A percentile compares a stretch with the other conserved stretches of the same genome.
Conservation (phyloP, 1,140 invertebrate species). For the Gryon sp. region DNA sequence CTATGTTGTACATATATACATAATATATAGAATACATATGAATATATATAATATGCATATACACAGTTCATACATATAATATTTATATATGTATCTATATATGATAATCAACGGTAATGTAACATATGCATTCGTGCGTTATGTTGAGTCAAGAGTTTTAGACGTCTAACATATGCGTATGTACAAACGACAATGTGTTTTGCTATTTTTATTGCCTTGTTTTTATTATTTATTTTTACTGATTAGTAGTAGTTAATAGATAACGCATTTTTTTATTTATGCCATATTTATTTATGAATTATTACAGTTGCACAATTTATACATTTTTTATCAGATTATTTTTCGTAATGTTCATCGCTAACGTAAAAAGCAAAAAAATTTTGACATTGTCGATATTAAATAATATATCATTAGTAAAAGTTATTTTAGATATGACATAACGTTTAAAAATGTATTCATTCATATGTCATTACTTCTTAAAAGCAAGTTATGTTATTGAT, state of each 20-base stretch:
- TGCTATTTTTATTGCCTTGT: too few species aligned
- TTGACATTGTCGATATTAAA: constrained; percentile 39
- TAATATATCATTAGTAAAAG: constrained; percentile 42
- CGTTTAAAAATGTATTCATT: too few species aligned
- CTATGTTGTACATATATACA: constrained; percentile 50
- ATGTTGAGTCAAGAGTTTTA: background rate
- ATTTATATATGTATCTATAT: constrained; percentile 56
- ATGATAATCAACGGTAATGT: constrained; percentile 37
- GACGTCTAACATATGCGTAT: constrained; percentile 7
- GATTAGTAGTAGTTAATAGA: background rate
- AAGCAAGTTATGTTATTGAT: too few species aligned
- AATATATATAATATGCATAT: constrained; percentile 44
- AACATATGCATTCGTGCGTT: constrained; percentile 58
- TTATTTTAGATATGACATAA: too few species aligned
- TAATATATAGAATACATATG: constrained; percentile 50
- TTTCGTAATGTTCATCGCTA: constrained; percentile 55
- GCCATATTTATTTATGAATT: background rate
- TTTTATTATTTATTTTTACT: too few species aligned
- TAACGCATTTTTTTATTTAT: background rate
- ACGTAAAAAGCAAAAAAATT: constrained; percentile 29
- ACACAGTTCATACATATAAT: constrained; percentile 45
- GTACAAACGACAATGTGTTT: constrained; percentile 2
- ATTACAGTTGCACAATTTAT: too few species aligned
- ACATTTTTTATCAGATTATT: constrained; percentile 68
- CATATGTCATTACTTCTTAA: too few species aligned